A percentile compares a stretch with the other conserved stretches of the same genome.
phyloP scores from a whole-genome alignment of 2,888 invertebrate species.

The Drosophila peninsularis region DNA sequence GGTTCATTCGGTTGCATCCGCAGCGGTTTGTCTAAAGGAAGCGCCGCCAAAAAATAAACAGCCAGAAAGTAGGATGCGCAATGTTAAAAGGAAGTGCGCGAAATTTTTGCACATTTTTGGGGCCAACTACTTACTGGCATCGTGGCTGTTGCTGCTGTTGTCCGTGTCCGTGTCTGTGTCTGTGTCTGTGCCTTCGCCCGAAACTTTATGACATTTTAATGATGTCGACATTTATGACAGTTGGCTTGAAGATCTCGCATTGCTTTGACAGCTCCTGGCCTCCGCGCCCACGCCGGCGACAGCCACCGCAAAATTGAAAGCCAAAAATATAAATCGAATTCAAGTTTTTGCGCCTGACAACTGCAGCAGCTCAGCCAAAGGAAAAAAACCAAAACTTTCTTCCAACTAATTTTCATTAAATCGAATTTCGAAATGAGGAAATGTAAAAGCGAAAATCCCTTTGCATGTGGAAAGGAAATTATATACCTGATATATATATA shows the following conservation, averaged over 20 bases:
- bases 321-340: slow-evolving; percentile 33
- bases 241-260: slow-evolving; percentile 66
- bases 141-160: slow-evolving; percentile 1
- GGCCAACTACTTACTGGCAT: slow-evolving; percentile 25
- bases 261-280: slow-evolving; percentile 61
- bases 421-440: background rate
- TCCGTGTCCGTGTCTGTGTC: background rate
- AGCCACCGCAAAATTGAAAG: slow-evolving; percentile 45
- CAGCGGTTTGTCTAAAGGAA: slow-evolving; percentile 73
- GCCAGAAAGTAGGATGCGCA: slow-evolving; percentile 66
- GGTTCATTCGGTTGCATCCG: slow-evolving; percentile 54
- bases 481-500: background rate
- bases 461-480: slow-evolving; percentile 2
- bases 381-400: slow-evolving; percentile 27
- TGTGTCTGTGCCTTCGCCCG: slow-evolving; percentile 14
- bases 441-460: background rate
- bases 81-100: slow-evolving; percentile 73
- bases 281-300: slow-evolving; percentile 16
- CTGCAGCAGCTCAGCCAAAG: slow-evolving; percentile 25
- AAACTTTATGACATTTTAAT: slow-evolving; percentile 75
- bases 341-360: slow-evolving; percentile 30
- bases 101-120: slow-evolving; percentile 70
- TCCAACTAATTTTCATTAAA: slow-evolving; percentile 24
- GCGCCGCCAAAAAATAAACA: slow-evolving; percentile 66
- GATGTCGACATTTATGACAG: slow-evolving; percentile 76